Percentiles rank a stretch among this genome's conserved stretches.
Evolutionary conservation across 2,797 vertebrate species (phyloP).

Genomic region (Poeciliopsis gracilis): DNA sequence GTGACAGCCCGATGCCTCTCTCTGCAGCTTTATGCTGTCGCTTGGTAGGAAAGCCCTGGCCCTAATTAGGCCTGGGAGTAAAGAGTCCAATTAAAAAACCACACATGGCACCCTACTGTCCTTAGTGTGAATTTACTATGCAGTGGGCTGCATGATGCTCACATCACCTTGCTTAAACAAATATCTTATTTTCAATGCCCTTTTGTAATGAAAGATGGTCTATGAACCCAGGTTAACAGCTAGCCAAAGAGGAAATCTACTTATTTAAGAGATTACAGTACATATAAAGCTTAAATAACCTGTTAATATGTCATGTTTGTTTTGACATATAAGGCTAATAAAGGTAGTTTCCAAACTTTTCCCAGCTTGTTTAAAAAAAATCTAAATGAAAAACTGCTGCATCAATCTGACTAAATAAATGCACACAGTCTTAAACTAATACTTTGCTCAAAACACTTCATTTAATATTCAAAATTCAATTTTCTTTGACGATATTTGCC

Average conservation of each 20-base stretch:
- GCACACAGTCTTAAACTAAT: not conserved
- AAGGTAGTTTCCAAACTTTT: not conserved
- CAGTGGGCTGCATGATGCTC: conserved; percentile 26
- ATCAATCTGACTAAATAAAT: not conserved
- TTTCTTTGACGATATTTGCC: not conserved
- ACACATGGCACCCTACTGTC: conserved; percentile 58
- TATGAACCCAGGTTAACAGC: not conserved
- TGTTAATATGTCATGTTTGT: not conserved
- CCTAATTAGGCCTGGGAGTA: conserved; percentile 81
- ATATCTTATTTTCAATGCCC: conserved; percentile 31
- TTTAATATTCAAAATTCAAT: no score
- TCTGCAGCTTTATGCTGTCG: conserved; percentile 65
- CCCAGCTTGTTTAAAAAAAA: not conserved
- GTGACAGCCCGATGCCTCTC: conserved; percentile 73
- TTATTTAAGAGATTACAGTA: not conserved
- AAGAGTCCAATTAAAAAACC: conserved; percentile 78
- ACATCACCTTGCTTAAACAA: conserved; percentile 36
- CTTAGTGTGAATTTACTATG: conserved; percentile 56
- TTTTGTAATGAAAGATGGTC: not conserved
- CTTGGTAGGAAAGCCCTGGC: conserved; percentile 63
- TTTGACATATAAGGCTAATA: not conserved
- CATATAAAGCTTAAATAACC: not conserved
- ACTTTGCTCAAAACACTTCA: not conserved
- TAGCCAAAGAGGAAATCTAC: not conserved
- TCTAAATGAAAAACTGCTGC: not conserved